phyloP scores from a whole-genome alignment of 2,113 vertebrate genomes.

The Proterorhinus semilunaris region DNA sequence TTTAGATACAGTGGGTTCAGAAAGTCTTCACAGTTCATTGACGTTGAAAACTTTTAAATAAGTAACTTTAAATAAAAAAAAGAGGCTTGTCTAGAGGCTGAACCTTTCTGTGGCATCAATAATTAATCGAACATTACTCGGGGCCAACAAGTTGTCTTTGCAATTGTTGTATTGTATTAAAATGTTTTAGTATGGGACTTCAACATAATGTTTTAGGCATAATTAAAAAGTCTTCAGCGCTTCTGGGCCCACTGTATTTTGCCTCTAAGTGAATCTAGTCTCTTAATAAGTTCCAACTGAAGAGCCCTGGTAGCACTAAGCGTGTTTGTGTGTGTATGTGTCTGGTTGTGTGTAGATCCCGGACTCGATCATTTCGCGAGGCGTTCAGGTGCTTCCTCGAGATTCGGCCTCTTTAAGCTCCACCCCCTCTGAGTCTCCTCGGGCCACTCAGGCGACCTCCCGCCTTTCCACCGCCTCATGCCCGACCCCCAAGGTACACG shows the following conservation, averaged over 20 bases:
- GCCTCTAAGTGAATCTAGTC: background rate
- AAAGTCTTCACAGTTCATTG: too few relatives aligned
- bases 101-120: too few relatives aligned
- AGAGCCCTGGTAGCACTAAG: slow-evolving; percentile 14
- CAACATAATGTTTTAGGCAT: too few relatives aligned
- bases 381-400: slow-evolving; percentile 97
- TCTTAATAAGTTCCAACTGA: slow-evolving; percentile 17
- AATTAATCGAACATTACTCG: too few relatives aligned
- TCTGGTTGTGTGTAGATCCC: slow-evolving; percentile 83
- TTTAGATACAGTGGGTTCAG: too few relatives aligned
- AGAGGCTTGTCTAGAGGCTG: too few relatives aligned
- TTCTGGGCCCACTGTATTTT: background rate
- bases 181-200: too few relatives aligned
- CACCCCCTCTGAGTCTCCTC: slow-evolving; percentile 97
- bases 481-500: slow-evolving; percentile 98
- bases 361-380: slow-evolving; percentile 98
- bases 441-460: slow-evolving; percentile 94
- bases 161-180: too few relatives aligned
- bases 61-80: too few relatives aligned
- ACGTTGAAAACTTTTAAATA: too few relatives aligned
- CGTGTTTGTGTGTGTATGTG: slow-evolving; percentile 22
- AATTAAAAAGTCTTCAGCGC: background rate
- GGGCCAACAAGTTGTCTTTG: too few relatives aligned
- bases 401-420: slow-evolving; percentile 98
- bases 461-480: slow-evolving; percentile 98